phyloP scores from a whole-genome alignment of 2,888 invertebrate genomes.

The Epirrhoe alternata region DNA sequence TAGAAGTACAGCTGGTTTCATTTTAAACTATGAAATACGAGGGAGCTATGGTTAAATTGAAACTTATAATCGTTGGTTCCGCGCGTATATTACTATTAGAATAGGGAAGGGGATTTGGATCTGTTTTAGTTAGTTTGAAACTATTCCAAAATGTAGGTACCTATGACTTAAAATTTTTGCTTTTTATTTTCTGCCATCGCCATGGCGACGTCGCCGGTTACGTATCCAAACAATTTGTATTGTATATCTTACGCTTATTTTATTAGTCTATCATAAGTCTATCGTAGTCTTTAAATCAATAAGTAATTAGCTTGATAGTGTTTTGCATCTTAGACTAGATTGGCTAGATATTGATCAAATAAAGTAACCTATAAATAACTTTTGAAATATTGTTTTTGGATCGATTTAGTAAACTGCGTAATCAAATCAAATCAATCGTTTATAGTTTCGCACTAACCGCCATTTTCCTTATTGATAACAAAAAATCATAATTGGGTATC shows the following conservation, averaged over 20 bases:
- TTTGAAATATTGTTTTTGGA: neutral
- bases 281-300: too few relatives aligned
- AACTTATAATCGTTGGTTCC: slow-evolving; percentile 25
- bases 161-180: too few relatives aligned
- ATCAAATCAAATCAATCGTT: too few relatives aligned
- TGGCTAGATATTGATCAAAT: neutral
- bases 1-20: slow-evolving; percentile 8
- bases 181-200: too few relatives aligned
- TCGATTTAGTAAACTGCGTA: slow-evolving; percentile 1
- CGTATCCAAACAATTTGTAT: too few relatives aligned
- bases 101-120: neutral
- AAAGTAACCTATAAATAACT: neutral
- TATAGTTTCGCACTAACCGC: slow-evolving; percentile 11
- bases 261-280: too few relatives aligned
- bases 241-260: too few relatives aligned
- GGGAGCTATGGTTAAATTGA: slow-evolving; percentile 30
- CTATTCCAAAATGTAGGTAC: too few relatives aligned
- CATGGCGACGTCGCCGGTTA: too few relatives aligned
- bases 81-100: slow-evolving; percentile 4
- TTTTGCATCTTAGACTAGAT: too few relatives aligned
- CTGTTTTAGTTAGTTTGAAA: neutral
- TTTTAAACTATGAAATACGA: slow-evolving; percentile 17
- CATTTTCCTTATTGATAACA: slow-evolving; percentile 20
- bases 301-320: too few relatives aligned
- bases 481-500: slow-evolving; percentile 36